Base-by-base conservation (phyloP, 2,888 invertebrate genomes). In the Ormyrus labotus region DNA sequence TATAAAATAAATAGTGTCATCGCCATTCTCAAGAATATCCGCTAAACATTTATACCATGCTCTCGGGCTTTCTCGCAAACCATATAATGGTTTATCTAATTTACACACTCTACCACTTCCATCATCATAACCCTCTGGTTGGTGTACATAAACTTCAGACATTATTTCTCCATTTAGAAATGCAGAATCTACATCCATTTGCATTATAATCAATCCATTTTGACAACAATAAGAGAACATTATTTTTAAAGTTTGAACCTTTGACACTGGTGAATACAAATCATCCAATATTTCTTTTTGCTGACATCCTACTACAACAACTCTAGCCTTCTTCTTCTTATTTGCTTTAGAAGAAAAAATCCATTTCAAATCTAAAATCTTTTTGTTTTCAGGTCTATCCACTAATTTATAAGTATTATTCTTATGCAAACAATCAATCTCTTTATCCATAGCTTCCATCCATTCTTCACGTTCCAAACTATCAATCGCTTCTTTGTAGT, bases 11-110 rank as follows among this genome's bases (percentile, higher is more conserved):
- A 65, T 9, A n/a, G 45, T 9, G 4, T 65, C 50, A 50, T n/a
- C 6, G 11, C 7, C 9, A n/a, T 13, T 19, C n/a, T 50, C 50
- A 13, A 5, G 8, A 8, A 50, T 13, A 50, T 50, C 6, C n/a
- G 48, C 13, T n/a, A 65, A 50, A 65, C 64, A 65, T 58, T 85
- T 83, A 64, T 85, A 85, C 84, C 84, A 85, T 6, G 70, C 60
- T 58, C 84, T 75, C 9, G 85, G 83, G 50, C 82, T 84, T 81
- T 85, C 83, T 57, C 76, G 73, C 67, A 86, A 77, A 8, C 84
- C 84, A 74, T 85, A 85, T 13, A 85, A 72, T 6, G 84, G 63
- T 79, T 84, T 84, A 8, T 55, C 6, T 77, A 83, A 71, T 71
- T 79, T 82, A 11, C 60, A 84, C 0, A 84, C 83, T 78, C 63